Evolutionary conservation across 2,888 invertebrate species (phyloP), one percentile per base, ranked within the genome.

Genomic region (Platerodrilus igneus): DNA sequence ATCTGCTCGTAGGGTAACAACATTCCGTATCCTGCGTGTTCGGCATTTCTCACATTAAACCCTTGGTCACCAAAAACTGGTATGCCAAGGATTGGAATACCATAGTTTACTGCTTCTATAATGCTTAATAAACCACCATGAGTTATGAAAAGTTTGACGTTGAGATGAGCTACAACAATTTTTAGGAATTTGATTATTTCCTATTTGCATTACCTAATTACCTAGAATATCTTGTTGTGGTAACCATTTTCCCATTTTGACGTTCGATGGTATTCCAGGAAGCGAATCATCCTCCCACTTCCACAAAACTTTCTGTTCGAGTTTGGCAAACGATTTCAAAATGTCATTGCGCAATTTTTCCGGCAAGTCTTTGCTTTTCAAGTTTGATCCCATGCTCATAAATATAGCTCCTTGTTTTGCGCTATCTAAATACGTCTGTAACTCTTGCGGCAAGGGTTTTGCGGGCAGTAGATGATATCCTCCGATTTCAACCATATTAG

Each of bases 311-410:
- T 53, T 54, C 38, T 64, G 60, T 16, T 60, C 59, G 29, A 68
- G 39, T 30, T 56, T 53, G 0, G 54, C 47, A 35, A 69, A 66
- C 2, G 56, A 62, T 15, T 47, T 50, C 7, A 66, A 11, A 17
- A 68, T 52, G 1, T 45, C 50, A 10, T 52, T 38, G 8, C 52
- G 44, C 21, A 44, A 55, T 30, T 54, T 48, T 13, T 46, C 40
- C 1, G 62, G 56, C 37, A 67, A 36, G 1, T 53, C 37, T 14
- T 45, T 42, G 20, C 59, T 59, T 40, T 55, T 49, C n/a, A 65
- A 42, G 34, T 61, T 59, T 1, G 67, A 62, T 3, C 67, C 67
- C 46, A 67, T 48, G 41, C 64, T 65, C 41, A 67, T 66, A 37
- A 54, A 60, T 17, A 67, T 53, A 3, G 58, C 61, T 0, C 67